Evolutionary conservation across 2,113 vertebrate species (phyloP).

Genomic region (Coreoperca whiteheadi): DNA sequence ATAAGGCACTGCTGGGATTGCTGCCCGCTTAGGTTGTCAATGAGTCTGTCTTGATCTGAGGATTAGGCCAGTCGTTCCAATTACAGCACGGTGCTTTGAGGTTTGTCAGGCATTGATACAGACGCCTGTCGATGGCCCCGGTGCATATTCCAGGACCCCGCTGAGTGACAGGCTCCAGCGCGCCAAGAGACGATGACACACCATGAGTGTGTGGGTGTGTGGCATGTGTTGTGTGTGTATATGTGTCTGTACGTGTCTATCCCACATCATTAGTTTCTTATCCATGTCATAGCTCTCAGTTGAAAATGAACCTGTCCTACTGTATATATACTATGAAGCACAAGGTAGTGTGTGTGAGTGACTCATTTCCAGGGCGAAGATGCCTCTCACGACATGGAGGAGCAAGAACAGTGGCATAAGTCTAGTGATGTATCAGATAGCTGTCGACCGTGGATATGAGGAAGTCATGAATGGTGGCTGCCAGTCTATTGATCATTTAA

Average conservation of each 20-base stretch:
- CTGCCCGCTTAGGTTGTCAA: constrained; percentile 81
- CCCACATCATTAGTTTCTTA: constrained; percentile 23
- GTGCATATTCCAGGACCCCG: constrained; percentile 73
- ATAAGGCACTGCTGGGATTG: constrained; percentile 79
- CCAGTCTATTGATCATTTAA: constrained; percentile 31
- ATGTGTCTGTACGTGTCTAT: neutral
- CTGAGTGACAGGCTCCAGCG: constrained; percentile 79
- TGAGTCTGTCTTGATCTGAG: constrained; percentile 84
- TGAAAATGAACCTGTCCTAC: constrained; percentile 28
- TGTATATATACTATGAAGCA: constrained; percentile 3
- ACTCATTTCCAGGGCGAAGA: constrained; percentile 39
- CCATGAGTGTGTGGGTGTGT: constrained; percentile 37
- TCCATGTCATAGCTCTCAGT: constrained; percentile 19
- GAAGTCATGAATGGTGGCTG: constrained; percentile 13
- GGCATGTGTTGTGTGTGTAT: constrained; percentile 29
- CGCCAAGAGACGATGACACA: constrained; percentile 59
- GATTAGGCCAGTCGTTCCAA: constrained; percentile 82
- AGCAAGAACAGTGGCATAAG: constrained; percentile 4
- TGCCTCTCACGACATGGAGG: constrained; percentile 26
- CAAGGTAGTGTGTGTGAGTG: constrained; percentile 7
- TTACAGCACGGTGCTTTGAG: constrained; percentile 83
- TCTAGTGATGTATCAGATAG: constrained; percentile 30
- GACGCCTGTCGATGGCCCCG: constrained; percentile 79
- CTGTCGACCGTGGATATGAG: constrained; percentile 18
- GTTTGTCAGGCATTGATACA: constrained; percentile 83